A percentile compares a stretch with the other conserved stretches of the same genome.
Conservation (phyloP, 2,113 vertebrate genomes). For the Myiozetetes cayanensis region DNA sequence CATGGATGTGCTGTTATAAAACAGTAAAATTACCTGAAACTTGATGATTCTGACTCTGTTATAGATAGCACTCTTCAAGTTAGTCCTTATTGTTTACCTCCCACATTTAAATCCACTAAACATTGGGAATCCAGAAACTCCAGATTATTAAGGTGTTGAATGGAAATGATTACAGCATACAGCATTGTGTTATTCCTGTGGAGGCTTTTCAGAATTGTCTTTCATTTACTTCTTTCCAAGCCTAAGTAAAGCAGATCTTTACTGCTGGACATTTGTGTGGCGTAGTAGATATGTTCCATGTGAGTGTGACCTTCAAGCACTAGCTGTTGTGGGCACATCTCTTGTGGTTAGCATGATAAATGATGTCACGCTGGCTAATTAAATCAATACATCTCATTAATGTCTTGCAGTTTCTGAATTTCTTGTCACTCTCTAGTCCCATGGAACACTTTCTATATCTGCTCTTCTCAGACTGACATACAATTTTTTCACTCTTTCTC, state of each 20-base stretch:
- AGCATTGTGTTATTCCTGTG: neutral
- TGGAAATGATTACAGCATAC: neutral
- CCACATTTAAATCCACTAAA: neutral
- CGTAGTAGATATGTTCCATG: neutral
- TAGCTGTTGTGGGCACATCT: neutral
- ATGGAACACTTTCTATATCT: neutral
- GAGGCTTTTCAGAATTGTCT: neutral
- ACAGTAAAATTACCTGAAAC: neutral
- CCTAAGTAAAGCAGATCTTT: neutral
- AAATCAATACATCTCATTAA: constrained; percentile 51
- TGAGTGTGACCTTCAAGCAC: constrained; percentile 46
- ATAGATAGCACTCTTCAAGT: neutral
- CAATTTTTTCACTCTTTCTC: neutral
- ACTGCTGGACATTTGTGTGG: neutral
- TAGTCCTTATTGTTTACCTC: neutral
- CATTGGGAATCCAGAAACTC: neutral
- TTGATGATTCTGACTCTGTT: neutral
- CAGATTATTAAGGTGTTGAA: neutral
- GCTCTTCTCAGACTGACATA: neutral
- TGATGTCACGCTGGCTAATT: constrained; percentile 24
- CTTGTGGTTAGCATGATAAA: constrained; percentile 44
- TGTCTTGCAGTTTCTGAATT: constrained; percentile 18
- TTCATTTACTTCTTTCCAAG: neutral
- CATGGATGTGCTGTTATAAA: neutral
- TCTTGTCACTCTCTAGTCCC: neutral